These are phyloP conservation scores for Temnothorax ravouxi DNA, from an alignment of 2,888 invertebrate species.

Conservation along the genomic window DNA sequence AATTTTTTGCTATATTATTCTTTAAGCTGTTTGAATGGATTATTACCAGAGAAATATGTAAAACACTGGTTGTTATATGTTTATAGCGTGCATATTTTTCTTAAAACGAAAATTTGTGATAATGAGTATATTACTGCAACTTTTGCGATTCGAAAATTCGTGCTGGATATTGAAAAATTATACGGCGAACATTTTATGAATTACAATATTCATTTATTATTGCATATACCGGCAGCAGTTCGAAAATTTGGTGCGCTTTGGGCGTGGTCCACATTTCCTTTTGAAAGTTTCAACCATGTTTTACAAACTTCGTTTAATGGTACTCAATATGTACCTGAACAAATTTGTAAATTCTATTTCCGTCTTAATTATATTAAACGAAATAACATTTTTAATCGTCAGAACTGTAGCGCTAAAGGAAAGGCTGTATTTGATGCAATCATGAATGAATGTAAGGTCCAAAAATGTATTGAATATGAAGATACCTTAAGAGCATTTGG, in stretches of 20 bases:
- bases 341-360: background rate
- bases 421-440: background rate
- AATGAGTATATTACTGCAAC: background rate
- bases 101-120: background rate
- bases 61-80: background rate
- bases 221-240: background rate
- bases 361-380: background rate
- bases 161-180: background rate
- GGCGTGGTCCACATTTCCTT: background rate
- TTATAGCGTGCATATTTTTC: constrained; percentile 2
- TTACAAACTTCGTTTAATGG: background rate
- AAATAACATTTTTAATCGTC: background rate
- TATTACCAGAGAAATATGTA: constrained; percentile 2
- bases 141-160: constrained; percentile 6
- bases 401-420: background rate
- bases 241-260: background rate
- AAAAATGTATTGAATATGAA: background rate
- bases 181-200: background rate
- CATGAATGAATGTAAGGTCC: background rate
- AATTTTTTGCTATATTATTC: constrained; percentile 5
- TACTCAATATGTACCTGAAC: constrained; percentile 1
- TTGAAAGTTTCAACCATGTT: background rate
- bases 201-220: background rate
- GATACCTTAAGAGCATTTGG: constrained; percentile 1
- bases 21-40: background rate